Base-by-base conservation (phyloP, 2,888 invertebrate genomes). In the Candidula unifasciata region DNA sequence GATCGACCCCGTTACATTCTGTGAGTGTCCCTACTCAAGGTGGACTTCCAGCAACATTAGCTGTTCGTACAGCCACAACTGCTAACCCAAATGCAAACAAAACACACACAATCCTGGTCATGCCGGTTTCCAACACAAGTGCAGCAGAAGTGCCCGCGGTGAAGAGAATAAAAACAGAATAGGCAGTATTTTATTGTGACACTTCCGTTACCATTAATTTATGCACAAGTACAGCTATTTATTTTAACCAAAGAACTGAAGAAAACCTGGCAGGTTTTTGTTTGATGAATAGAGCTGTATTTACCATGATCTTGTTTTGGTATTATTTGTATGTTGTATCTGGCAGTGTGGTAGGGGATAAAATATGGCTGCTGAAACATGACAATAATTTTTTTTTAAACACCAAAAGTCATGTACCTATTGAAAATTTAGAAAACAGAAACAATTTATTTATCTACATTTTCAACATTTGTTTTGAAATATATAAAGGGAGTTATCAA, bases 51-150 rank as follows among this genome's bases (percentile, higher is more conserved):
- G 88, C 90, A 64, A 89, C 91, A 10, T 88, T 91, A n/a, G 88
- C 90, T 52, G 90, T 91, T 37, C 88, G 90, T 78, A 88, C 90
- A 24, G 89, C 90, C 35, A 85, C 89, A 33, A 86, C 89, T 8
- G 86, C 87, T 54, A 84, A 80, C 44, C 88, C 88, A 21, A 86
- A 87, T 44, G 84, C 90, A 66, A 89, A 87, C 74, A 90, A 91
- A 77, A 90, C 91, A 77, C 91, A 91, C 86, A 92, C 92, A 73
- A 91, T 92, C 80, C 90, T 92, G 81, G 91, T 92, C 37, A 92
- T 92, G 92, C 92, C 92, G 16, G 90, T 91, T 37, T 90, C 91
- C 21, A 90, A 90, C 66, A 88, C 88, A 27, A 84, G 81, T 27
- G 30, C 80, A 27, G 57, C 85, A 18, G 89, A 88, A 60, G 89